Conservation (phyloP, 2,888 invertebrate genomes). For the Lycocerus yunnanus region DNA sequence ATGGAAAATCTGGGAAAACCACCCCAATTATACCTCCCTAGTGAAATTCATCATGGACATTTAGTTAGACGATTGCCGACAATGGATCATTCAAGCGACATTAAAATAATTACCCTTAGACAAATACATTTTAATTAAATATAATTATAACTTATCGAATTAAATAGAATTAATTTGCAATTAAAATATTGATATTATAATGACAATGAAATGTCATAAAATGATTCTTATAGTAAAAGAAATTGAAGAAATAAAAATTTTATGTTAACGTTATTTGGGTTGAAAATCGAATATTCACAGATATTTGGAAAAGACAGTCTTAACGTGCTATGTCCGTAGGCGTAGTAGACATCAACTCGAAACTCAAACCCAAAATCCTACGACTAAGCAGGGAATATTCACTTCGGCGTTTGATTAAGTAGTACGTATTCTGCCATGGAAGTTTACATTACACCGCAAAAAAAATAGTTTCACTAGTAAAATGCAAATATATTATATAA, state of each 20-base stretch:
- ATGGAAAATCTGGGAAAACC: not conserved
- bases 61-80: not conserved
- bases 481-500: not conserved
- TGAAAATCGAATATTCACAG: not conserved
- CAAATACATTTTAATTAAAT: not conserved
- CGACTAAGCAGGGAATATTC: conserved; percentile 8
- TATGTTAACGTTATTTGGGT: not conserved
- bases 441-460: not conserved
- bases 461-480: not conserved
- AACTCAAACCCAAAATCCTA: conserved; percentile 7
- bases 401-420: conserved; percentile 12
- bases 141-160: not conserved
- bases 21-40: not conserved
- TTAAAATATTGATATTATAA: not conserved
- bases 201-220: not conserved
- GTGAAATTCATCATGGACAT: not conserved
- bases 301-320: conserved; percentile 4
- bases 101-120: not conserved
- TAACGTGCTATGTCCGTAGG: not conserved
- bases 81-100: not conserved
- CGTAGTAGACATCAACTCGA: conserved; percentile 8
- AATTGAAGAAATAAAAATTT: not conserved
- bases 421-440: not conserved
- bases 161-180: not conserved
- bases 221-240: not conserved